These are phyloP conservation scores for Semibalanus balanoides DNA, from an alignment of 1,140 invertebrate genomes.

Conservation along the genomic window DNA sequence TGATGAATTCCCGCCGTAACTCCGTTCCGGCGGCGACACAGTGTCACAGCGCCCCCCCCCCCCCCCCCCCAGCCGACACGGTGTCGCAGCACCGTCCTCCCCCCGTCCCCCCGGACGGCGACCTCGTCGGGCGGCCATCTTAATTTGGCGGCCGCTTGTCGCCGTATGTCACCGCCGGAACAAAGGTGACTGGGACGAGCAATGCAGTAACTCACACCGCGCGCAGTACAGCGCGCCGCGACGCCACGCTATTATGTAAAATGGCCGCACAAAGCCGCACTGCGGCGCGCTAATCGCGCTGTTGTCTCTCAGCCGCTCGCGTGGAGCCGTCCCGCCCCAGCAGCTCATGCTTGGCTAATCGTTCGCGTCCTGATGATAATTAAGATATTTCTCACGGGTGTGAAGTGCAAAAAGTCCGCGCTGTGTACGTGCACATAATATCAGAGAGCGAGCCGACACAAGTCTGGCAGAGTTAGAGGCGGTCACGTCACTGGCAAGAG, in stretches of 20 bases:
- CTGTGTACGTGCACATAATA: no score
- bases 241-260: neutral
- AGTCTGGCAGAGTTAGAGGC: no score
- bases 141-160: neutral
- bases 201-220: neutral
- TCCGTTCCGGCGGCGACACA: neutral
- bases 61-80: neutral
- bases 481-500: no score
- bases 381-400: neutral
- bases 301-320: no score
- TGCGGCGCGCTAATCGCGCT: no score
- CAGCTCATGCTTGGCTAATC: no score
- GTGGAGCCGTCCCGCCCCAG: no score
- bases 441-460: no score
- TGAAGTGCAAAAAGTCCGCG: no score
- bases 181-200: neutral
- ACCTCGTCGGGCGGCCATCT: no score
- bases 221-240: neutral
- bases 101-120: neutral
- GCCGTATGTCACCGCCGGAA: neutral
- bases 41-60: neutral
- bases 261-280: no score
- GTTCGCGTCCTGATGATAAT: neutral
- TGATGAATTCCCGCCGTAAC: neutral
- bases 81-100: neutral